These are phyloP conservation scores for Mastigias papua DNA, from an alignment of 30 jellyfish, hydroid and myxozoan species.

Conservation along the genomic window DNA sequence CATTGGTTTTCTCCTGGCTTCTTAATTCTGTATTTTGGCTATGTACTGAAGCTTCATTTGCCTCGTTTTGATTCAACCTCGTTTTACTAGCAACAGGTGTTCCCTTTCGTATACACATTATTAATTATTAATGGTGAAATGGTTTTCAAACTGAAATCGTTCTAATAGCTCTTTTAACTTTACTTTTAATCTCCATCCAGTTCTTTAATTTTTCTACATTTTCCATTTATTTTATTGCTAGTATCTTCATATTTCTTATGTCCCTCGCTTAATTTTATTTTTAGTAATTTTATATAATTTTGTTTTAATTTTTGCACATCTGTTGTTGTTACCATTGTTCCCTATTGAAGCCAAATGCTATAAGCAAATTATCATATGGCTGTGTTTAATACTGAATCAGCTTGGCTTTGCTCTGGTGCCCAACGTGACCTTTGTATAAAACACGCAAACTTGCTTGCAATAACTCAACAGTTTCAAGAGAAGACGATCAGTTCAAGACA, in stretches of 20 bases:
- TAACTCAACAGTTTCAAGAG: no score
- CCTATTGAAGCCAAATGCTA: slow-evolving; percentile 6
- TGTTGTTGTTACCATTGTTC: slow-evolving; percentile 21
- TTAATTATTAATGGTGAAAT: background rate
- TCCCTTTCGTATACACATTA: background rate
- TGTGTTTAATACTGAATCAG: background rate
- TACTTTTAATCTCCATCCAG: no score
- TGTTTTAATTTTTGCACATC: background rate
- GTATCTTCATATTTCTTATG: background rate
- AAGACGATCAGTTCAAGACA: background rate
- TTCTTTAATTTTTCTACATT: no score
- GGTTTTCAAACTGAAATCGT: background rate
- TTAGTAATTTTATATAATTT: background rate
- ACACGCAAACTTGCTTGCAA: no score
- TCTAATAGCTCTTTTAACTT: no score
- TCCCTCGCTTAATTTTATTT: background rate
- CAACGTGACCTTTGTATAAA: background rate
- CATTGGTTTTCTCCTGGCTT: no score
- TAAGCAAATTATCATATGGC: background rate
- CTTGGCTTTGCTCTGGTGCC: slow-evolving; percentile 4
- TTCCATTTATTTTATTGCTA: no score
- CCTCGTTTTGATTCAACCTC: background rate
- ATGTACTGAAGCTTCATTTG: background rate
- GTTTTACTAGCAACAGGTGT: background rate
- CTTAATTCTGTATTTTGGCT: background rate